These are phyloP conservation scores for Mimumesa dahlbomi DNA, from an alignment of 2,888 invertebrate genomes.

Conservation along the genomic window DNA sequence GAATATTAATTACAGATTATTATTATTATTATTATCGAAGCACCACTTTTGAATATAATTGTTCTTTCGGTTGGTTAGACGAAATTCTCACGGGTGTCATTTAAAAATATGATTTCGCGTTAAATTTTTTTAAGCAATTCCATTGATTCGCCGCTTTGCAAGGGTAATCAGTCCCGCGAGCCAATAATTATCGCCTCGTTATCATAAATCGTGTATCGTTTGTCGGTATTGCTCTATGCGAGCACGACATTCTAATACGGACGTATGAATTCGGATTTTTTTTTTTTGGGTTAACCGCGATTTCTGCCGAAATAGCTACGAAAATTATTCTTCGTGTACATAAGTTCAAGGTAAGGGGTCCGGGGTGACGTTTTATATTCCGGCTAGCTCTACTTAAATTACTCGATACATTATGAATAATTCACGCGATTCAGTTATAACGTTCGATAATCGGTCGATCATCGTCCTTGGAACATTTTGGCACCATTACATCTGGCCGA, in stretches of 20 bases:
- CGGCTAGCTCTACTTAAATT: constrained; percentile 14
- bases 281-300: too few species aligned
- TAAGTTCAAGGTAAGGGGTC: constrained; percentile 43
- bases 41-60: too few species aligned
- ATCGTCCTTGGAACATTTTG: constrained; percentile 31
- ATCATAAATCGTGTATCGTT: constrained; percentile 31
- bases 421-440: constrained; percentile 27
- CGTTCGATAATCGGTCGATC: constrained; percentile 27
- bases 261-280: too few species aligned
- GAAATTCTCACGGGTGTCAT: too few species aligned
- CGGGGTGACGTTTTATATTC: constrained; percentile 27
- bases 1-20: too few species aligned
- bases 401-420: constrained; percentile 45
- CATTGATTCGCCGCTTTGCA: not conserved
- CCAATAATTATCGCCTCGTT: constrained; percentile 46
- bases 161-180: constrained; percentile 38
- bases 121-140: too few species aligned
- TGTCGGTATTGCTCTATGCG: not conserved
- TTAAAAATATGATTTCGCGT: too few species aligned
- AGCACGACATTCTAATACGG: constrained; percentile 7
- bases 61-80: too few species aligned
- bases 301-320: constrained; percentile 24
- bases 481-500: constrained; percentile 10
- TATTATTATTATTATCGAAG: too few species aligned
- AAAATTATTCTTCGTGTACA: constrained; percentile 34